Evolutionary conservation across 1,140 invertebrate species (phyloP).

Genomic region (Halictus rubicundus): DNA sequence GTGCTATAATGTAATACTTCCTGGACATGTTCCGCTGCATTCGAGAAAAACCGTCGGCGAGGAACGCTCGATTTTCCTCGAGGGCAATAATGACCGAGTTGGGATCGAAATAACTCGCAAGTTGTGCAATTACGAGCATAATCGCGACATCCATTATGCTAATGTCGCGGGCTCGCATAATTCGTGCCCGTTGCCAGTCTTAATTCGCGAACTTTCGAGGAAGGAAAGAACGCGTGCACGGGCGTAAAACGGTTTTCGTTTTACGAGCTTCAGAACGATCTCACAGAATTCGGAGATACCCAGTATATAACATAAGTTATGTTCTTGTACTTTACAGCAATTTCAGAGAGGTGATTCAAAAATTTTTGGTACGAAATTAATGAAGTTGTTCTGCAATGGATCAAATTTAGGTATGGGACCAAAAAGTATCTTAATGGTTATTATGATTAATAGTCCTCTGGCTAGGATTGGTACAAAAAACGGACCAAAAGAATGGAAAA

Average conservation of each 20-base stretch:
- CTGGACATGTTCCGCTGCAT: neutral
- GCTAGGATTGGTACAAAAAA: no score
- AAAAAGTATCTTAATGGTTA: no score
- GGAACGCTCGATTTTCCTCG: constrained; percentile 24
- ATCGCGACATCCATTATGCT: constrained; percentile 79
- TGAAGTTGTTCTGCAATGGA: no score
- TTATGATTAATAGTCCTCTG: no score
- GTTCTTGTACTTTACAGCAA: neutral
- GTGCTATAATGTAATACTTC: no score
- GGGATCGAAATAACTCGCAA: constrained; percentile 78
- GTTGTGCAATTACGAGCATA: constrained; percentile 78
- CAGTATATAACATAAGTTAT: constrained; percentile 17
- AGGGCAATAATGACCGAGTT: constrained; percentile 48
- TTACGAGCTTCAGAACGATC: neutral
- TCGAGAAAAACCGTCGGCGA: constrained; percentile 2
- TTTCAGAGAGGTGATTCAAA: no score
- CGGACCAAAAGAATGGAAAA: no score
- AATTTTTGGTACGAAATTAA: no score
- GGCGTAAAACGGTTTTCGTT: neutral
- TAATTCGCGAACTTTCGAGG: constrained; percentile 71
- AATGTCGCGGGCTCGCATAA: constrained; percentile 67
- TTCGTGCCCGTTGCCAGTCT: constrained; percentile 63
- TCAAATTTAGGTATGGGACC: no score
- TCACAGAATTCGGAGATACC: neutral
- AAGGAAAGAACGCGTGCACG: constrained; percentile 14